Evolutionary conservation across 2,113 vertebrate species (phyloP).

Genomic region (Melanotaenia duboulayi): DNA sequence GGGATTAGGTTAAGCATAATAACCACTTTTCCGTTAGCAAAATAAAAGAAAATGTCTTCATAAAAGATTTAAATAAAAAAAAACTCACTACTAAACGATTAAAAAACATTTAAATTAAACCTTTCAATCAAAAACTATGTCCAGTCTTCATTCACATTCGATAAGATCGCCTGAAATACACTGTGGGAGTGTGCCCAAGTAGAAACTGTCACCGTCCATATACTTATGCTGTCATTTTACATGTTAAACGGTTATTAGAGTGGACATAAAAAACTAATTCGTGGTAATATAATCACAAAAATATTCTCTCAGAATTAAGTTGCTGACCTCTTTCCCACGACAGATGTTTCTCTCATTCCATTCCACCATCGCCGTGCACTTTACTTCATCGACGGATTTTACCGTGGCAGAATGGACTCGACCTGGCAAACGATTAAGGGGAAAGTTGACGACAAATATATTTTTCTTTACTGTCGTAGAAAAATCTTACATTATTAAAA

Average conservation of each 20-base stretch:
- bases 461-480: neutral
- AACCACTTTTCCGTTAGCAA: too few relatives aligned
- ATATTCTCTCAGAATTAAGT: too few relatives aligned
- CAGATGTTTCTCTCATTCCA: constrained; percentile 70
- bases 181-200: neutral
- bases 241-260: neutral
- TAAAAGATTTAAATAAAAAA: too few relatives aligned
- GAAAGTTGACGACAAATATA: neutral
- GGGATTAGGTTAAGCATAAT: too few relatives aligned
- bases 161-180: neutral
- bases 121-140: too few relatives aligned
- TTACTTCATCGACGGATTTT: constrained; percentile 55
- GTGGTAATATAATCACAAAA: too few relatives aligned
- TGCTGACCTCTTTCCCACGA: constrained; percentile 80
- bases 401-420: constrained; percentile 77
- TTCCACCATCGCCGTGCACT: constrained; percentile 71
- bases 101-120: too few relatives aligned
- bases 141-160: neutral
- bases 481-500: neutral
- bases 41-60: too few relatives aligned
- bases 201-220: neutral
- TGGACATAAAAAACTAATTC: too few relatives aligned
- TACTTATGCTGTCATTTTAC: neutral
- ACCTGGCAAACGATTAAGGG: constrained; percentile 56
- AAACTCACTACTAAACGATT: too few relatives aligned